phyloP scores from a whole-genome alignment of 2,888 invertebrate genomes.

The Digitonthophagus gazella region DNA sequence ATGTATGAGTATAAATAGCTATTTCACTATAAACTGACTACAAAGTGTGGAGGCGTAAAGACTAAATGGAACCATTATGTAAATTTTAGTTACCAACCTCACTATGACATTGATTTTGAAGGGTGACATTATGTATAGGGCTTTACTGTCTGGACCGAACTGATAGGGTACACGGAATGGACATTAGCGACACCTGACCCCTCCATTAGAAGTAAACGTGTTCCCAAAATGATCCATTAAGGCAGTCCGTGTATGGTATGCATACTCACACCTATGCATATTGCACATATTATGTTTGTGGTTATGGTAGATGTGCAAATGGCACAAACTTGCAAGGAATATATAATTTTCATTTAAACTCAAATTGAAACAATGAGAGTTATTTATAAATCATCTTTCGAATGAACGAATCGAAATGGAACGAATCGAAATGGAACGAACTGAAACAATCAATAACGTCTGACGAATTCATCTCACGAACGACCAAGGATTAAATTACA shows the following conservation, averaged over 20 bases:
- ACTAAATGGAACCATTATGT: background rate
- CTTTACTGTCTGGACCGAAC: background rate
- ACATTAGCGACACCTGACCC: background rate
- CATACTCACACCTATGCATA: background rate
- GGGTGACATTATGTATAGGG: background rate
- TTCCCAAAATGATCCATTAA: background rate
- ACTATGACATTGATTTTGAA: background rate
- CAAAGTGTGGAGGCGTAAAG: too few species aligned
- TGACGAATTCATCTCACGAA: slow-evolving; percentile 14
- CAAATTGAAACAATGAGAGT: background rate
- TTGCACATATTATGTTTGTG: too few species aligned
- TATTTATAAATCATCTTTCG: background rate
- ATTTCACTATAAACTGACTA: too few species aligned
- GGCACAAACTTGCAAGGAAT: too few species aligned
- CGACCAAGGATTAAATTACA: slow-evolving; percentile 13
- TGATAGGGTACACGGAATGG: background rate
- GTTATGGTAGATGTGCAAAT: too few species aligned
- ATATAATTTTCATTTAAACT: too few species aligned
- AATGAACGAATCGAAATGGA: background rate
- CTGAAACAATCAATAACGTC: background rate
- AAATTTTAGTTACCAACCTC: background rate
- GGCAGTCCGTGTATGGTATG: background rate
- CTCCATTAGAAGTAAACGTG: background rate
- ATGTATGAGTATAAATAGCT: too few species aligned
- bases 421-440: background rate